Evolutionary conservation across 2,797 vertebrate genomes (phyloP), one percentile per base, ranked within the genome.

Genomic region (Melanotaenia pygmaea): DNA sequence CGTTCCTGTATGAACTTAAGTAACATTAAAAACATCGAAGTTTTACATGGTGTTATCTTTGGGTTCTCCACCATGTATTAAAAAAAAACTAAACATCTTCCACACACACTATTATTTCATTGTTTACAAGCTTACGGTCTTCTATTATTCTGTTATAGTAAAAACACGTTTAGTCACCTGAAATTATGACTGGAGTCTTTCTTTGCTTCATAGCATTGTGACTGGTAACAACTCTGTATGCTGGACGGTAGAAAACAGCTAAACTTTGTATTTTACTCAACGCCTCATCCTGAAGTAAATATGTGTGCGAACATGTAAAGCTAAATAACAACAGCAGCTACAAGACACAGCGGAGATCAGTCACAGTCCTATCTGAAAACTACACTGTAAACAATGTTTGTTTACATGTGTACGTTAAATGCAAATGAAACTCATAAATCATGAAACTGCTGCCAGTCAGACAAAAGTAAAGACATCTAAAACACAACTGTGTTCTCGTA

Each of bases 351-450:
- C 40, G 40, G n/a, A 32, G 40, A 66, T 51, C n/a, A 7, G 5
- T 20, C 37, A 20, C 14, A 10, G 32, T 61, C 37, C 45, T 4
- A 11, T 37, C 37, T 50, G 30, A 63, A 68, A 69, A 62, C 13
- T 50, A 59, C 66, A 58, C 28, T 9, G 30, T 13, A 47, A 13
- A 63, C 16, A 35, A 28, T 9, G 12, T 22, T 50, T 56, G 4
- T 64, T 59, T 79, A 4, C 18, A 38, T 10, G 5, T 60, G 0
- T 58, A 1, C 34, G 45, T 24, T 1, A 56, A 37, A 38, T 43
- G 9, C 16, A 20, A 32, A 78, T 32, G 40, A 20, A 78, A 67
- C 9, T 67, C 22, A 64, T 47, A 74, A 56, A 60, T 74, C 50
- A 66, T 22, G 51, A 18, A 59, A 13, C 11, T n/a, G 6, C 66